Evolutionary conservation across 1,140 invertebrate species (phyloP), one percentile per base, ranked within the genome.

Genomic region (Lerema accius): DNA sequence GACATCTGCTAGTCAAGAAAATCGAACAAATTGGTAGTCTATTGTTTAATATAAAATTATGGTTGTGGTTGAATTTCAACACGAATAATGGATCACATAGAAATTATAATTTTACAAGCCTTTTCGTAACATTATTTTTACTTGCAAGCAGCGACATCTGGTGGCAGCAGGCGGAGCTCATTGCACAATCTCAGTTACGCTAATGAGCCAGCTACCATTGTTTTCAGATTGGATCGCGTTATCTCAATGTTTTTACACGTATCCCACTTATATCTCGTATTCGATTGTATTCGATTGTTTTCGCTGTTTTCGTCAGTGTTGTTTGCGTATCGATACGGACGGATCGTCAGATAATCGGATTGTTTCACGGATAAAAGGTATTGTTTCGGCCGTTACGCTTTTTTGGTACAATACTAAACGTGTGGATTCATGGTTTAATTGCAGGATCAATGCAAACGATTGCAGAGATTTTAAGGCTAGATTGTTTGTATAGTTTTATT

Each of bases 271-370:
- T 40, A 35, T 40, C 50, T 19, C 40, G 68, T 63, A 73, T 72
- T 75, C 76, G 76, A 76, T 80, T 77, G 19, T 23, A 3, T 23
- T 23, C 78, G 76, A 88, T 88, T 89, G 85, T 88, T 86, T 77
- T 69, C 70, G 75, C 69, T 69, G 76, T 82, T 89, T 85, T 84
- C 86, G 80, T 84, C 84, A 88, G 55, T 80, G 73, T 78, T 79
- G 73, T 77, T 76, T 45, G 53, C 58, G 66, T 56, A 61, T 69
- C 67, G 64, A 70, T 75, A 53, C 37, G 70, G 66, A 63, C 65
- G 45, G 61, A 70, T 79, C 68, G 63, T 53, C 49, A 64, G 68
- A 73, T 70, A 68, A 80, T 74, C 62, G 62, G 69, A 58, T 75
- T 58, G 43, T 58, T 51, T 51, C 23, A 23, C 42, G 26, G 55